These are phyloP conservation scores for Coreius guichenoti DNA, from an alignment of 2,797 vertebrate species.

Conservation along the genomic window DNA sequence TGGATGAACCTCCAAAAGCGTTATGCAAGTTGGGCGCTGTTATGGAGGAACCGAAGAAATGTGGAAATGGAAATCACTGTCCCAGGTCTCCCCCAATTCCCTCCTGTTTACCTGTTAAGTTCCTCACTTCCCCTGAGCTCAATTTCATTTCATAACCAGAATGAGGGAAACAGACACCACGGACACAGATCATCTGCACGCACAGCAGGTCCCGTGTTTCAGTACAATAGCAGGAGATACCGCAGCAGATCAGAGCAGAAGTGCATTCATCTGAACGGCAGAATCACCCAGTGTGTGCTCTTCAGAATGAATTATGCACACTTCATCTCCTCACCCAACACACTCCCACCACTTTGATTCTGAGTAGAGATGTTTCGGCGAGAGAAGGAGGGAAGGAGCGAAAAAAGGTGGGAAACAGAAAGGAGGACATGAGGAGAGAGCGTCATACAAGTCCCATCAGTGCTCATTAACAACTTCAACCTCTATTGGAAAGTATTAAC, in stretches of 20 bases:
- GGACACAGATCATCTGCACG: conserved; percentile 30
- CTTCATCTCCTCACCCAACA: conserved; percentile 36
- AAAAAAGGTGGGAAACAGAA: conserved; percentile 26
- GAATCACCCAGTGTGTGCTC: conserved; percentile 27
- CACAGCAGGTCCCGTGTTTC: conserved; percentile 2
- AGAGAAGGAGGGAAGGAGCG: conserved; percentile 1
- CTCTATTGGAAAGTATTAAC: conserved; percentile 40
- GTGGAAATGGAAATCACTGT: conserved; percentile 38
- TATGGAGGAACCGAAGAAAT: conserved; percentile 21
- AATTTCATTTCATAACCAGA: conserved; percentile 24
- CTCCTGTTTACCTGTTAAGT: conserved; percentile 13
- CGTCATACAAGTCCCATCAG: conserved; percentile 38
- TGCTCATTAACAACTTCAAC: conserved; percentile 54
- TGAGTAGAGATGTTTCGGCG: conserved; percentile 21
- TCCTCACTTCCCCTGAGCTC: conserved; percentile 19
- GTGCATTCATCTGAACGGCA: conserved; percentile 19
- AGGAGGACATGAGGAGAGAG: conserved; percentile 16
- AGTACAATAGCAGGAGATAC: conserved; percentile 24
- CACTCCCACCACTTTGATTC: conserved; percentile 30
- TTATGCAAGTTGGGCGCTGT: background rate
- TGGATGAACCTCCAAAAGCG: conserved; percentile 24
- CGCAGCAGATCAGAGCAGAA: conserved; percentile 24
- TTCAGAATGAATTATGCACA: conserved; percentile 50
- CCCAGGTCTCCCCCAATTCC: conserved; percentile 2
- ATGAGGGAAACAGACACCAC: conserved; percentile 1